Evolutionary conservation across 2,113 vertebrate genomes (phyloP).

Genomic region (Corynorhinus townsendii): DNA sequence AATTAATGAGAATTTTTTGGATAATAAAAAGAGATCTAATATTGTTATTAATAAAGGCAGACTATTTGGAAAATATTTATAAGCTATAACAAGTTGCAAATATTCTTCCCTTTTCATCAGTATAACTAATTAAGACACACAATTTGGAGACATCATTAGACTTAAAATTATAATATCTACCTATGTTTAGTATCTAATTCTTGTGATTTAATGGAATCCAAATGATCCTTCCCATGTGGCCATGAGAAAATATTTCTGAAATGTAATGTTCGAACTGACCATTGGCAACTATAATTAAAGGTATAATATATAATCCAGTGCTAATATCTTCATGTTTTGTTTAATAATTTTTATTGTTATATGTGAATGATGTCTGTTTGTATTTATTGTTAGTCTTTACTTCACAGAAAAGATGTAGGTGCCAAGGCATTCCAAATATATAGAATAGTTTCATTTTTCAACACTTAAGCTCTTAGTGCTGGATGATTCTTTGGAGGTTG

Average conservation of each 20-base stretch:
- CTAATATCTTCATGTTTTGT: background rate
- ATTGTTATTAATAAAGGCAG: background rate
- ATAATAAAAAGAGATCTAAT: background rate
- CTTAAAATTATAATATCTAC: background rate
- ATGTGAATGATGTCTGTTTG: too few species aligned
- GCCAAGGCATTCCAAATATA: background rate
- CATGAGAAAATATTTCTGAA: background rate
- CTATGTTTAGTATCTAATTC: background rate
- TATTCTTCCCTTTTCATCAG: background rate
- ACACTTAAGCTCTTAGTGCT: background rate
- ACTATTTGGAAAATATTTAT: constrained; percentile 3
- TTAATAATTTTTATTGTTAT: constrained; percentile 10
- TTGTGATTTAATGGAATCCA: background rate
- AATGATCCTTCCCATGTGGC: background rate
- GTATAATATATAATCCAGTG: background rate
- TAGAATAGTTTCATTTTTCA: background rate
- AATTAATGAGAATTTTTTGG: constrained; percentile 31
- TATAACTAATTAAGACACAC: background rate
- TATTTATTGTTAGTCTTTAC: background rate
- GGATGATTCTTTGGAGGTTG: background rate
- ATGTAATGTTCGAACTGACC: background rate
- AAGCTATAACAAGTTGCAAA: background rate
- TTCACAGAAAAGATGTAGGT: background rate
- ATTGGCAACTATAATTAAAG: background rate
- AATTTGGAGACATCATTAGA: background rate